phyloP scores from a whole-genome alignment of 1,140 invertebrate species.

The Grapholita molesta region DNA sequence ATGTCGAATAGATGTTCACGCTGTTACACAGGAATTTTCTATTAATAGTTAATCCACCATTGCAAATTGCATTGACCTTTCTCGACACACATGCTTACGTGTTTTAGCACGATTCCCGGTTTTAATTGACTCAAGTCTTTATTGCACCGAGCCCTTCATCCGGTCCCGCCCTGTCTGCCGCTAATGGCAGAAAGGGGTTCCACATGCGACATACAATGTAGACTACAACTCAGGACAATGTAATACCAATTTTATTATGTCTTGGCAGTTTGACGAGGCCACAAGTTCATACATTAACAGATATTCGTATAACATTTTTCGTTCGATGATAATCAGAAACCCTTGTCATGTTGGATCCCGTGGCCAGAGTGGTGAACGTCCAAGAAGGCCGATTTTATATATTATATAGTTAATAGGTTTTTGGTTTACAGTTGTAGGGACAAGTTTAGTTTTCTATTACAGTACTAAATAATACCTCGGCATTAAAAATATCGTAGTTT shows the following conservation, averaged over 20 bases:
- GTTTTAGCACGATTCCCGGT: neutral
- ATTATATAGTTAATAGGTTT: no score
- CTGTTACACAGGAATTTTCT: neutral
- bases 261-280: neutral
- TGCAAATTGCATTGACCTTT: neutral
- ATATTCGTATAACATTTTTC: neutral
- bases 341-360: no score
- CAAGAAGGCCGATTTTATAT: no score
- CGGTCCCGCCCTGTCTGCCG: slow-evolving; percentile 57
- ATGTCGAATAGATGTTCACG: neutral
- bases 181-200: slow-evolving; percentile 53
- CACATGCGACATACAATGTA: slow-evolving; percentile 30
- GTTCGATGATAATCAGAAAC: no score
- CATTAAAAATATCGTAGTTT: no score
- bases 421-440: no score
- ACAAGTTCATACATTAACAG: neutral
- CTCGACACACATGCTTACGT: neutral
- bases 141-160: slow-evolving; percentile 41
- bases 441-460: no score
- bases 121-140: slow-evolving; percentile 12
- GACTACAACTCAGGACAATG: slow-evolving; percentile 12
- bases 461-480: no score
- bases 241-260: slow-evolving; percentile 19
- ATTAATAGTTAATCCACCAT: neutral
- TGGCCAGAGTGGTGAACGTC: no score